Conservation (phyloP, 2,797 vertebrate species). For the Cottoperca gobio region DNA sequence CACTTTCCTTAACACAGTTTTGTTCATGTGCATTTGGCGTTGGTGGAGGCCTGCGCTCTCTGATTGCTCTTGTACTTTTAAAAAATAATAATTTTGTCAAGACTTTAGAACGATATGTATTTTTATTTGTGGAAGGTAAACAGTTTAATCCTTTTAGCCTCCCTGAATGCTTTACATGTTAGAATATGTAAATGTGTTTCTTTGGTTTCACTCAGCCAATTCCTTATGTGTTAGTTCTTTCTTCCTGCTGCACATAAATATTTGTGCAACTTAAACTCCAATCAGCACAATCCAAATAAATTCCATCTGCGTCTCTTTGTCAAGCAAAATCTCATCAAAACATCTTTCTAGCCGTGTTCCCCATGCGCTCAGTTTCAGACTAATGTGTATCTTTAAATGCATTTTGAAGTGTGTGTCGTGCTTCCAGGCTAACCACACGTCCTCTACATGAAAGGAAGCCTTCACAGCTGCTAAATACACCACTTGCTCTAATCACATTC, state of each 20-base stretch:
- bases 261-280: background rate
- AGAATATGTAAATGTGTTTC: background rate
- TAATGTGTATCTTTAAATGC: background rate
- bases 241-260: background rate
- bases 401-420: background rate
- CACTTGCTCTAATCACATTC: background rate
- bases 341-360: background rate
- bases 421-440: background rate
- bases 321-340: background rate
- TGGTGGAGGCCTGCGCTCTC: no score
- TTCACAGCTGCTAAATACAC: background rate
- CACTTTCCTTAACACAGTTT: no score
- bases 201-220: background rate
- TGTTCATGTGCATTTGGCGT: no score
- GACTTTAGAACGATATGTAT: background rate
- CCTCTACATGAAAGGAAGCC: background rate
- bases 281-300: background rate
- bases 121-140: background rate
- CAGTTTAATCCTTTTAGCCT: background rate
- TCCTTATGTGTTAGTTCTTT: constrained; percentile 1
- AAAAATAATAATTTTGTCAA: no score
- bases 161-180: background rate
- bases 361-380: background rate
- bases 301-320: background rate
- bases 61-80: no score